These are phyloP conservation scores for Corythoichthys intestinalis DNA, from an alignment of 2,113 vertebrate species.

Conservation along the genomic window DNA sequence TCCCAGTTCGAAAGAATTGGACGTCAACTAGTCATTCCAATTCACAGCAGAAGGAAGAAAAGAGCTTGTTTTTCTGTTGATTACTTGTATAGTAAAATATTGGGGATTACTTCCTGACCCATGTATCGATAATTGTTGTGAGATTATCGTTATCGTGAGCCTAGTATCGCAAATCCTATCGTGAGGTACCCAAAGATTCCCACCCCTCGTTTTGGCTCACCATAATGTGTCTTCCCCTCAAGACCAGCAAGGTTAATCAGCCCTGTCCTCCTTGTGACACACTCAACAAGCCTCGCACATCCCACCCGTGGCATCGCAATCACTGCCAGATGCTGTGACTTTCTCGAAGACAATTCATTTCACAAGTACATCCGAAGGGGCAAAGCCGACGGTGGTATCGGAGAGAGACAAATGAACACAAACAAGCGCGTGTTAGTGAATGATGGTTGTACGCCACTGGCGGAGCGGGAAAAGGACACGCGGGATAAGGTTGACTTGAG, in stretches of 20 bases:
- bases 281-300: constrained; percentile 31
- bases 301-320: constrained; percentile 53
- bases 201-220: too few species aligned
- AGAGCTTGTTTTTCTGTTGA: too few species aligned
- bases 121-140: too few species aligned
- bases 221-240: constrained; percentile 41
- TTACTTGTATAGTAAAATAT: too few species aligned
- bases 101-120: too few species aligned
- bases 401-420: constrained; percentile 51
- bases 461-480: constrained; percentile 54
- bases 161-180: too few species aligned
- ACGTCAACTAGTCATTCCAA: too few species aligned
- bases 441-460: constrained; percentile 44
- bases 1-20: too few species aligned
- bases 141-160: too few species aligned
- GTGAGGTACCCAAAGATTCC: too few species aligned
- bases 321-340: constrained; percentile 67
- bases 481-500: constrained; percentile 58
- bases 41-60: too few species aligned
- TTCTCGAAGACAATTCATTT: constrained; percentile 63
- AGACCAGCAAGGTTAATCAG: constrained; percentile 40
- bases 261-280: constrained; percentile 33
- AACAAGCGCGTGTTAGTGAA: constrained; percentile 19
- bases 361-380: constrained; percentile 68
- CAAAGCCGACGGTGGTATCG: constrained; percentile 53